Base-by-base conservation (phyloP, 1,140 invertebrate species). In the Venustaconcha ellipsiformis region DNA sequence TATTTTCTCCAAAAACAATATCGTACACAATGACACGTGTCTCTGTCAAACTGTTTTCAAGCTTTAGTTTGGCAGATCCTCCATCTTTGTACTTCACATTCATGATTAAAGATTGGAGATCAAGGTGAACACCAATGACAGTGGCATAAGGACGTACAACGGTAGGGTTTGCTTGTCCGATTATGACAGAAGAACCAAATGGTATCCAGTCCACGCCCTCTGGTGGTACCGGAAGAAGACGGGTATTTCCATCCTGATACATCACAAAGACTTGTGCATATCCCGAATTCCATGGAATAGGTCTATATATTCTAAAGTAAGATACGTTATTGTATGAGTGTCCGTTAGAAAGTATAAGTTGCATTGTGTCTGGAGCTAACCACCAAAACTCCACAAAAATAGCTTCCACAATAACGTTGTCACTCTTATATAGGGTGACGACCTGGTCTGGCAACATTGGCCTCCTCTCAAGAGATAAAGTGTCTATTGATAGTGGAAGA, bases 341-440 rank as follows among this genome's bases (percentile, higher is more conserved):
- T 14, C 65, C 71, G 23, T 64, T 80, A 30, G 68, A 23, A 14
- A 76, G 58, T 55, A 65, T 68, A 4, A 82, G 70, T 4, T 66
- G 64, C 81, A 82, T 82, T 6, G 72, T 59, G 14, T 82, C 72
- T 12, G 78, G 78, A 69, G 74, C 73, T 3, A 73, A 48, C 81
- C 81, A 82, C 81, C 81, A 82, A 63, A 82, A 82, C 57, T 82
- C 79, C 23, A 80, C 68, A 17, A 76, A 74, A 15, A 82, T 76
- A 13, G 63, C 81, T 26, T 80, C 81, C 18, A 82, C 60, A 11
- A 76, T 76, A 8, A 73, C 65, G 26, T 78, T 71, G 57, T 74
- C 72, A 55, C 73, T 70, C 56, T 67, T 58, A 57, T 80, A 80
- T 59, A 82, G 58, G 5, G 72, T 75, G 14, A 58, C 26, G 12